Base-by-base conservation (phyloP, 2,797 vertebrate genomes). In the Danio aesculapii region DNA sequence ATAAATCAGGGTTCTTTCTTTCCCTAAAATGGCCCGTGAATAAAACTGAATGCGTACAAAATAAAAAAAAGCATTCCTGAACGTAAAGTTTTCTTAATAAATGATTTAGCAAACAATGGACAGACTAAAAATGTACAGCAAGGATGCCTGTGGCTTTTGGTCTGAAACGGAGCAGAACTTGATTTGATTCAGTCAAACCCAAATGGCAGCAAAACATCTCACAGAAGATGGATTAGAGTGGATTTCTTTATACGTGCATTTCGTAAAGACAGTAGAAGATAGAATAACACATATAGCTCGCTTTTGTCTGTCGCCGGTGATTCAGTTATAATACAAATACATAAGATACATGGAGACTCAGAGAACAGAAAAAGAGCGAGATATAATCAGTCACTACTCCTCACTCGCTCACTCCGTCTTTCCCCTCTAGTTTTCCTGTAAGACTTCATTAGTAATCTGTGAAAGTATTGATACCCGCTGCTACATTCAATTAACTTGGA, bases 401-500 rank as follows among this genome's bases (percentile, higher is more conserved):
- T 77, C 43, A 59, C 57, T 57, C 41, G 30, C 30, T 70, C n/a
- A 67, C 62, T 84, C 59, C 30, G 78, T 73, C 41, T 75, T 67
- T 21, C 75, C 68, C 50, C 53, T 53, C 7, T 72, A 80, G 46
- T 61, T 75, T 77, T 77, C 49, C 64, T 64, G 81, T 79, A 83
- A 81, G 76, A 82, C 86, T 87, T 88, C 84, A 85, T 84, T 86
- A 86, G 69, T 86, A 88, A 85, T 86, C 83, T 80, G 79, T 63
- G 76, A 57, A 85, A 86, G 84, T 86, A 78, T 62, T 87, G 82
- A 86, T 83, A 86, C 79, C 87, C 63, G 74, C 83, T 85, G 87
- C 80, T 84, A 84, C 77, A 85, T 83, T 87, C 85, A 88, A 88
- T 88, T 88, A 86, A 85, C 84, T 83, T 59, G 77, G 79, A 86